These are phyloP conservation scores for Geotrypetes seraphini DNA, from an alignment of 2,797 vertebrate genomes.

Conservation along the genomic window DNA sequence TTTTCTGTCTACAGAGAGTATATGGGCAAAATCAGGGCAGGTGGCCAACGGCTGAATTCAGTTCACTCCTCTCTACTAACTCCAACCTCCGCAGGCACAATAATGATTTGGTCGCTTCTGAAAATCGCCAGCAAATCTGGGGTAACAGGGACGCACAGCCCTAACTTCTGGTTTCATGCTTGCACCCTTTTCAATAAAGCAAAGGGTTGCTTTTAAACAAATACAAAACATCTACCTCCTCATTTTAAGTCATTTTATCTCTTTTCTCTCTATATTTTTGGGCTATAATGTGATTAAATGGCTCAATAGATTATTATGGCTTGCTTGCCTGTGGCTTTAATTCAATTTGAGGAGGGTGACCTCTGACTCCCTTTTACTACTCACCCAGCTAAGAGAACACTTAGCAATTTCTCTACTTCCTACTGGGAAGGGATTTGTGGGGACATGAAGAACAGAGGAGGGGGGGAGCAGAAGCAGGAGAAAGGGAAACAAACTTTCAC, in stretches of 20 bases:
- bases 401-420: slow-evolving; percentile 57
- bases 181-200: slow-evolving; percentile 60
- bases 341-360: slow-evolving; percentile 72
- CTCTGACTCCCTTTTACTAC: slow-evolving; percentile 71
- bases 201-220: slow-evolving; percentile 62
- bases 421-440: slow-evolving; percentile 42
- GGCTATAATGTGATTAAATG: slow-evolving; percentile 69
- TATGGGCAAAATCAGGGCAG: no score
- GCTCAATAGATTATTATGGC: slow-evolving; percentile 57
- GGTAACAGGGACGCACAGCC: no score
- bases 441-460: slow-evolving; percentile 15
- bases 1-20: no score
- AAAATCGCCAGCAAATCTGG: no score
- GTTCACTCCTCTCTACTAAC: no score
- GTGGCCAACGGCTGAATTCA: no score
- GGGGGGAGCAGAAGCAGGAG: slow-evolving; percentile 30
- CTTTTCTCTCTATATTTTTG: slow-evolving; percentile 63
- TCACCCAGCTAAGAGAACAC: slow-evolving; percentile 60
- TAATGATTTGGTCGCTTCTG: no score
- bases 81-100: no score
- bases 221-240: slow-evolving; percentile 63
- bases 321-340: slow-evolving; percentile 61
- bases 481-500: slow-evolving; percentile 75
- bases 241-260: slow-evolving; percentile 72
- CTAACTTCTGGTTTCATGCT: no score